Evolutionary conservation across 2,113 vertebrate genomes (phyloP), one percentile per base, ranked within the genome.

Genomic region (Athene noctua): DNA sequence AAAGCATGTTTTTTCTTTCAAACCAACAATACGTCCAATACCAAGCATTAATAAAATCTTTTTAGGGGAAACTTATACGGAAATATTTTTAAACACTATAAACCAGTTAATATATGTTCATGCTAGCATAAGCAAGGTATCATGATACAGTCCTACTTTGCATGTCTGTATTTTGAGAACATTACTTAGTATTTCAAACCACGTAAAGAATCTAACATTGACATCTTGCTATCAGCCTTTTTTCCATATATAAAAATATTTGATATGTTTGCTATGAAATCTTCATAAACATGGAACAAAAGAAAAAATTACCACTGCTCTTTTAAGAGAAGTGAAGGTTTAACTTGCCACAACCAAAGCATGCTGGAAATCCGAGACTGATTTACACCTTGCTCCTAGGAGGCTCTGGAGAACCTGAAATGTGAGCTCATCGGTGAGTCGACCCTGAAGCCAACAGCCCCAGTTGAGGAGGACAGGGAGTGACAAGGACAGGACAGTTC

Each of bases 351-450:
- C 6, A 23, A 86, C 10, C 22, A 40, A 94, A 68, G 71, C 67
- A 88, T 7, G 75, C 51, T 34, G 82, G 94, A 88, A 93, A 91
- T 88, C 22, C 11, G 23, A 90, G 79, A 57, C 15, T 63, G 51
- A 71, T 78, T 78, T 74, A 83, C 55, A 92, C 63, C 67, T 93
- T 65, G 51, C 40, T 91, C 68, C 67, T 59, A 94, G 9, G 82
- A 55, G 26, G 46, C 46, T 86, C 74, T 83, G 85, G 32, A 95
- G 94, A 95, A 95, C 90, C 82, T 88, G 88, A 96, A 95, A 96
- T 51, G 19, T 44, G 92, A 95, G 68, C 75, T 95, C 80, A 86
- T 52, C 5, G 5, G 47, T 30, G 58, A 94, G 81, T 87, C 2
- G 1, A 88, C 68, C 79, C 88, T 59, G 59, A 86, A 80, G 75